Conservation (phyloP, 2,797 vertebrate genomes). For the Netta rufina region DNA sequence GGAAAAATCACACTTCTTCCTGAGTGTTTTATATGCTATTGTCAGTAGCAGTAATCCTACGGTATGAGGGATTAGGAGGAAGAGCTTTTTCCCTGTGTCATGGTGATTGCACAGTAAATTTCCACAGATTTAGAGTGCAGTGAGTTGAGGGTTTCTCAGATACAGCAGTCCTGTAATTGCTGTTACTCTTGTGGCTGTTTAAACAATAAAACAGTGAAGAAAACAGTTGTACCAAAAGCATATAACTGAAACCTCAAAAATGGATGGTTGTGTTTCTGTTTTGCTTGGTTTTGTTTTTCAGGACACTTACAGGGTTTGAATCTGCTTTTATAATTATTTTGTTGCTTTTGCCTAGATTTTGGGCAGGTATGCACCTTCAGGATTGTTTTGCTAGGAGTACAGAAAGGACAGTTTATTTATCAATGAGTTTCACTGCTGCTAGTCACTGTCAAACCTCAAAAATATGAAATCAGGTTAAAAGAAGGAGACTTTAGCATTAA, state of each 20-base stretch:
- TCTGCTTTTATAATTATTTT: neutral
- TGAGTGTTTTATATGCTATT: neutral
- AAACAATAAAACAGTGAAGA: neutral
- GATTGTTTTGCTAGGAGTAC: neutral
- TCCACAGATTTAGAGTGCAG: neutral
- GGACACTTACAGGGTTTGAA: neutral
- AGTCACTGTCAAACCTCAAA: neutral
- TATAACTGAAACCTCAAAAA: neutral
- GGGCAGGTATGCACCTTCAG: neutral
- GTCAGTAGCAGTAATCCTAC: slow-evolving; percentile 48
- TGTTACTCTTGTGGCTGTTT: neutral
- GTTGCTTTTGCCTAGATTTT: neutral
- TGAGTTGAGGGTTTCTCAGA: neutral
- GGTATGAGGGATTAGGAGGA: slow-evolving; percentile 14
- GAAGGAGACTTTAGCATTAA: neutral
- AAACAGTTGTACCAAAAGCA: neutral
- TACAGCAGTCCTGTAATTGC: neutral
- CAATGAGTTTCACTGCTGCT: neutral
- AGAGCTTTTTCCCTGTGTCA: neutral
- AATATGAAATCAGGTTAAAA: neutral
- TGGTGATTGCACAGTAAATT: slow-evolving; percentile 39
- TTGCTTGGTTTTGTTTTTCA: neutral
- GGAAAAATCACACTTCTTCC: neutral
- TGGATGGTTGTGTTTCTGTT: too few relatives aligned
- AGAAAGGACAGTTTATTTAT: neutral